phyloP scores from a whole-genome alignment of 2,888 invertebrate species.

The Ophioninae sp. region DNA sequence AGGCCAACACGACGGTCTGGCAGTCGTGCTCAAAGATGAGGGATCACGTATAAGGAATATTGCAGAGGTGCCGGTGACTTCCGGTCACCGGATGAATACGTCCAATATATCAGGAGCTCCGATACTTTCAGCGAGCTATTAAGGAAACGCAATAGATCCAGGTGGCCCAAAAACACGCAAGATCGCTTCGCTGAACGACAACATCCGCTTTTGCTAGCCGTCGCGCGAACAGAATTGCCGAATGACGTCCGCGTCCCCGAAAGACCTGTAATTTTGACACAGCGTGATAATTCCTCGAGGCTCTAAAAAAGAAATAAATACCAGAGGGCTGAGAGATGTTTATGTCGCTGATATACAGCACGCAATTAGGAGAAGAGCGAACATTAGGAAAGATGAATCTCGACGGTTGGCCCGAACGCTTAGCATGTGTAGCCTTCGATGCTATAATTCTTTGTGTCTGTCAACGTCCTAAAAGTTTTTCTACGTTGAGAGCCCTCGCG shows the following conservation, averaged over 20 bases:
- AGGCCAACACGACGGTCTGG: conserved; percentile 52
- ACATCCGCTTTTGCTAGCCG: neutral
- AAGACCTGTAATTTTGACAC: conserved; percentile 5
- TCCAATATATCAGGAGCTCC: conserved; percentile 44
- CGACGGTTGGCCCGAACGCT: conserved; percentile 36
- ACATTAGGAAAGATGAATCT: conserved; percentile 24
- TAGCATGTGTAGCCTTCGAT: conserved; percentile 8
- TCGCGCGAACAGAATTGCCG: conserved; percentile 3
- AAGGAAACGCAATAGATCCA: neutral
- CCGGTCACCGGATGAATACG: conserved; percentile 29
- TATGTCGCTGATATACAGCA: conserved; percentile 12
- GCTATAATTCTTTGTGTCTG: conserved; percentile 45
- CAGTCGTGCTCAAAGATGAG: conserved; percentile 4
- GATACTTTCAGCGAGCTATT: neutral
- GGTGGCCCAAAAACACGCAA: no score
- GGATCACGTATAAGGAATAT: conserved; percentile 42
- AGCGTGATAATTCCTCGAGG: neutral
- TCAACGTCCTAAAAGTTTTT: conserved; percentile 51
- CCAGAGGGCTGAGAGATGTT: conserved; percentile 3
- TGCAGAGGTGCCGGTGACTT: conserved; percentile 50
- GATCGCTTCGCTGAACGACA: neutral
- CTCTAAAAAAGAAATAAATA: conserved; percentile 11
- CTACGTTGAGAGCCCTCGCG: conserved; percentile 24
- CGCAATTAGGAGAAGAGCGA: conserved; percentile 8
- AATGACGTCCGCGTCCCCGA: neutral